Evolutionary conservation across 2,888 invertebrate species (phyloP), one percentile per base, ranked within the genome.

Genomic region (Amphipoea oculea): DNA sequence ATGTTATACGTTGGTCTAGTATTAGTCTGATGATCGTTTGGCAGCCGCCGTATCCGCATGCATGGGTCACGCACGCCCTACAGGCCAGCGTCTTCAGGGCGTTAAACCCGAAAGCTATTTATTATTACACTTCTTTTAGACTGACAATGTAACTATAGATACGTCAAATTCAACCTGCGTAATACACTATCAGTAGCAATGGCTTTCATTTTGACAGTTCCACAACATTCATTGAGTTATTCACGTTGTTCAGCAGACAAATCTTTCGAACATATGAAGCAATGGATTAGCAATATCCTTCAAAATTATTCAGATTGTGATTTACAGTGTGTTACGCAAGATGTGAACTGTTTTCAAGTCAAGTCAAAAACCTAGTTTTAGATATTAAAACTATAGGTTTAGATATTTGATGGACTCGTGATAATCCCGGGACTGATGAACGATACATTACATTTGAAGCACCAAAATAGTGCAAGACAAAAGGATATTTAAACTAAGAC

Each of bases 41-140:
- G 84, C 84, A 84, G 48, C 69, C 40, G 42, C n/a, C 12, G 83
- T 79, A 83, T 86, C 86, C 86, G 83, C 83, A 73, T 82, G 69
- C 66, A 62, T 57, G 70, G 72, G 60, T 48, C 42, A 42, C 73
- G 42, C 66, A 51, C 74, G 74, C 84, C 84, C 86, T 86, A 73
- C 72, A 73, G 82, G 73, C 63, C 63, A 40, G 45, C 66, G 69
- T 69, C 73, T 66, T 60, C 78, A 67, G 84, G 84, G 69, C 84
- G 23, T 75, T 84, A 83, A 82, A 86, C 84, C 40, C 86, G 14
- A 62, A 20, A 51, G 65, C 83, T 75, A 75, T 84, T 84, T 78
- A 82, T 84, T 86, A 42, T 66, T 62, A 63, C 62, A 48, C 51
- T 77, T 69, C 17, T 84, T 84, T 68, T 63, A 36, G 66, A 73